Conservation (phyloP, 2,113 vertebrate genomes). For the Amia ocellicauda region DNA sequence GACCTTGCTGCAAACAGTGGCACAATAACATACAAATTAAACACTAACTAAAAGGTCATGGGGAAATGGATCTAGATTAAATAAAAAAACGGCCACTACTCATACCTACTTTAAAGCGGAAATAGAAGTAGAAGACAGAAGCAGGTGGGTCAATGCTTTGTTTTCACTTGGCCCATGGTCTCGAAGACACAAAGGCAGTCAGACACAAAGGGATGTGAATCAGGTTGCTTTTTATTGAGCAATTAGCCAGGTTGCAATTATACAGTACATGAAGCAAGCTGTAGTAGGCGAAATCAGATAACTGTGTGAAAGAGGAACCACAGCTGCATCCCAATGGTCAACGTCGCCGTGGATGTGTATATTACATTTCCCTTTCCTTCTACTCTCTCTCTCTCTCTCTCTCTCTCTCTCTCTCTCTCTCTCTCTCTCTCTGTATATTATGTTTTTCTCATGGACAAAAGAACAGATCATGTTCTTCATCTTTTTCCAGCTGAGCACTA, state of each 20-base stretch:
- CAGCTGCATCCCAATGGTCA: slow-evolving; percentile 14
- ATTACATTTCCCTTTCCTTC: too few relatives aligned
- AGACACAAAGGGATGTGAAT: slow-evolving; percentile 23
- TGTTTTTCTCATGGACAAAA: slow-evolving; percentile 15
- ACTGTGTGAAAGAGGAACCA: slow-evolving; percentile 12
- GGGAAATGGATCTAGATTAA: too few relatives aligned
- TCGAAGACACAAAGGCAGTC: background rate
- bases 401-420: too few relatives aligned
- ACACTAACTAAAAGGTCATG: too few relatives aligned
- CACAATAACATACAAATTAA: too few relatives aligned
- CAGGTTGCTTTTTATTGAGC: slow-evolving; percentile 46
- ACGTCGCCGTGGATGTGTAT: slow-evolving; percentile 7
- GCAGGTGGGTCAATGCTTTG: too few relatives aligned
- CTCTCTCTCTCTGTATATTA: too few relatives aligned
- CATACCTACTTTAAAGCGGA: too few relatives aligned
- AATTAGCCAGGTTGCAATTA: slow-evolving; percentile 22
- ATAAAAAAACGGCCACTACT: too few relatives aligned
- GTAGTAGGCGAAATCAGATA: slow-evolving; percentile 15
- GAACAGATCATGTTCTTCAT: slow-evolving; percentile 53
- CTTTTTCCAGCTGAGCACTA: slow-evolving; percentile 49
- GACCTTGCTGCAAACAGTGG: too few relatives aligned
- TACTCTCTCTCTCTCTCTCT: background rate
- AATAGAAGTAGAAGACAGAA: too few relatives aligned
- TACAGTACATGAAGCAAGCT: slow-evolving; percentile 33
- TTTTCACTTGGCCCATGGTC: too few relatives aligned